Evolutionary conservation across 1,140 invertebrate species (phyloP).

Genomic region (Meloidogyne exigua): DNA sequence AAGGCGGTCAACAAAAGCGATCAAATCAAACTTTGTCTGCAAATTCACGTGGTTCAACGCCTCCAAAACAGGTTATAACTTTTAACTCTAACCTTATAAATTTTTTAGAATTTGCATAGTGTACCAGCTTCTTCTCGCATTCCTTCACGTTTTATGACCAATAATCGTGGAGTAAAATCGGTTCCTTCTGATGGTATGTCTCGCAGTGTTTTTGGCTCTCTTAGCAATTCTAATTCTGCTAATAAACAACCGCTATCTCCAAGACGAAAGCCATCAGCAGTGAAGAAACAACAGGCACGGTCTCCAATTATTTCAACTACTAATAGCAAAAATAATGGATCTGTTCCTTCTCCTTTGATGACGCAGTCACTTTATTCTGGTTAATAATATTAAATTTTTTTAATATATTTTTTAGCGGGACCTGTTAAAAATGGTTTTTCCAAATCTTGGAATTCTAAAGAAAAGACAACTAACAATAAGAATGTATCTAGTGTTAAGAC

Average conservation of each 20-base stretch:
- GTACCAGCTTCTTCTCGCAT: background rate
- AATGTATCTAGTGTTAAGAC: conserved; percentile 19
- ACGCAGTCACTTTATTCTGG: conserved; percentile 34
- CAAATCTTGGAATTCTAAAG: background rate
- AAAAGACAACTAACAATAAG: background rate
- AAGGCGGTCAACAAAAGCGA: conserved; percentile 41
- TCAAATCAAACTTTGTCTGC: conserved; percentile 5
- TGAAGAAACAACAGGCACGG: conserved; percentile 10
- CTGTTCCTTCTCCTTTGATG: conserved; percentile 13
- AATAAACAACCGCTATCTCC: background rate
- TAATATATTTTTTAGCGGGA: background rate
- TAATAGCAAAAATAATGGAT: background rate
- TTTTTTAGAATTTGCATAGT: conserved; percentile 24
- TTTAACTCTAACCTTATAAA: background rate
- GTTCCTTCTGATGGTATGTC: conserved; percentile 11
- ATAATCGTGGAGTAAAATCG: background rate
- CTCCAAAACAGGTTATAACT: conserved; percentile 8
- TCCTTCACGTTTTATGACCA: conserved; percentile 20
- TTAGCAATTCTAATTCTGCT: background rate
- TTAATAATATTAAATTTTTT: background rate
- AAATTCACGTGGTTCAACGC: background rate
- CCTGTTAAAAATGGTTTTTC: background rate
- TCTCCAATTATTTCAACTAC: background rate
- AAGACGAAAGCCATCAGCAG: conserved; percentile 15
- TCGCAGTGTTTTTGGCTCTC: conserved; percentile 30